Conservation (phyloP, 2,797 vertebrate species). For the Enteromius anoplus region DNA sequence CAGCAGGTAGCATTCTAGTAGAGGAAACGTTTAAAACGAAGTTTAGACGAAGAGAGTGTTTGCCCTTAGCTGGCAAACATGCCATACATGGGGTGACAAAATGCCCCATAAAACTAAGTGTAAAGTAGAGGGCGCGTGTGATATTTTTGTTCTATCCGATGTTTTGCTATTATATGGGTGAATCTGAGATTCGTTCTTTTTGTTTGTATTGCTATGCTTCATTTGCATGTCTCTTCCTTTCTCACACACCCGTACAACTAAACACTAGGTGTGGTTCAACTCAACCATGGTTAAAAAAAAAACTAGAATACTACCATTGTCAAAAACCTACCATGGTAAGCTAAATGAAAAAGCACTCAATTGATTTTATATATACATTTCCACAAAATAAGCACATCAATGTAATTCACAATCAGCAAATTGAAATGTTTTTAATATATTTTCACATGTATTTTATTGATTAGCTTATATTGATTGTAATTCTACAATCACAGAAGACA, state of each 20-base stretch:
- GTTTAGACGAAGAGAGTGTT: neutral
- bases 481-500: constrained; percentile 45
- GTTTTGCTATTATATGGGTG: neutral
- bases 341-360: neutral
- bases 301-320: neutral
- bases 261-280: neutral
- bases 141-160: neutral
- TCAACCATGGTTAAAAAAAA: neutral
- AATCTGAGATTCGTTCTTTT: neutral
- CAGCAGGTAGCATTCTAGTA: constrained; percentile 18
- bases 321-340: neutral
- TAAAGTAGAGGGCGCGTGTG: neutral
- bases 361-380: neutral
- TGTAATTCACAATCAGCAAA: neutral
- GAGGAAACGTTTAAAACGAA: neutral
- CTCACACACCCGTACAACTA: constrained; percentile 4
- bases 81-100: too few species aligned
- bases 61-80: too few species aligned
- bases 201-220: neutral
- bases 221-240: constrained; percentile 19
- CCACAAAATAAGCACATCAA: neutral
- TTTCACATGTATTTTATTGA: constrained; percentile 50
- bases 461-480: constrained; percentile 47
- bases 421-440: neutral
- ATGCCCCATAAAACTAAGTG: too few species aligned